Conservation (phyloP, 2,888 invertebrate species). For the Melipona bicolor region DNA sequence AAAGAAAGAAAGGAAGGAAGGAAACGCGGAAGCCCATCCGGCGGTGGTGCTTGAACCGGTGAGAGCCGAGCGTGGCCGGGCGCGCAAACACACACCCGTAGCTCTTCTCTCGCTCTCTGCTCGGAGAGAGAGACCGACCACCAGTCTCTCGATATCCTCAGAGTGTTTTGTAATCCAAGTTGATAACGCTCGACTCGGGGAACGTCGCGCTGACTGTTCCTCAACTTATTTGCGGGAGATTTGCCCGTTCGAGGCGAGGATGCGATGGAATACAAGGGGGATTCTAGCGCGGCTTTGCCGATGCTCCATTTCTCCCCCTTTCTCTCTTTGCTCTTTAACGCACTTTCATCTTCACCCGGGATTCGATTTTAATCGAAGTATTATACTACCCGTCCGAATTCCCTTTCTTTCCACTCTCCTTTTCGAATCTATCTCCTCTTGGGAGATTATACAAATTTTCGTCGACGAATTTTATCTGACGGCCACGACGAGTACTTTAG, state of each 20-base stretch:
- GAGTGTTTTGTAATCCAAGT: conserved; percentile 54
- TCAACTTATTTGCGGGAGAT: conserved; percentile 42
- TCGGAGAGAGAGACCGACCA: conserved; percentile 3
- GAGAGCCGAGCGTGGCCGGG: not conserved
- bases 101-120: no score
- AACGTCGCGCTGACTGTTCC: conserved; percentile 35
- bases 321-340: not conserved
- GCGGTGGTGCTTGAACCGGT: not conserved
- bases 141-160: conserved; percentile 29
- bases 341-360: not conserved
- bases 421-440: not conserved
- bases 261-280: conserved; percentile 16
- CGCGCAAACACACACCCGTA: not conserved
- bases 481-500: not conserved
- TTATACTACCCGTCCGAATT: not conserved
- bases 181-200: conserved; percentile 37
- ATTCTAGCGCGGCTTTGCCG: not conserved
- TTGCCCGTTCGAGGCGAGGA: not conserved
- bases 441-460: not conserved
- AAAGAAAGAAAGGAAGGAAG: conserved; percentile 40
- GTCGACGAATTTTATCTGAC: not conserved
- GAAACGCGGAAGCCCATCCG: conserved; percentile 4
- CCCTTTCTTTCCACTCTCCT: not conserved
- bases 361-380: conserved; percentile 40
- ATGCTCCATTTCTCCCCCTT: not conserved